Conservation (phyloP, 2,888 invertebrate genomes). For the Pachliopta kotzebuea region DNA sequence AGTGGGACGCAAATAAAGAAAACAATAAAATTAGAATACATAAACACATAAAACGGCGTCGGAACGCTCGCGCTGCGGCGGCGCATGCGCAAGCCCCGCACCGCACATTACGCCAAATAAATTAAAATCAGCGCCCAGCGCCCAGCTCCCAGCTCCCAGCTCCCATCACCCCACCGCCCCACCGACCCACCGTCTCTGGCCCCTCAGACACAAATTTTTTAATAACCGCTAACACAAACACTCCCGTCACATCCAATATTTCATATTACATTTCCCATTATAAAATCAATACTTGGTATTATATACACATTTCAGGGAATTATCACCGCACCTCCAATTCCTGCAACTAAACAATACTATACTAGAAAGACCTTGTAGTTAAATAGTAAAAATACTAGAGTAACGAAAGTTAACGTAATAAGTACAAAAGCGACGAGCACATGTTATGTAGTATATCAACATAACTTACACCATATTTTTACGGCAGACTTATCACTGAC, state of each 20-base stretch:
- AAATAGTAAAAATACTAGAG: too few relatives aligned
- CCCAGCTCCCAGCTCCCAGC: conserved; percentile 3
- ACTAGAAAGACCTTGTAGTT: too few relatives aligned
- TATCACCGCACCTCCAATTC: too few relatives aligned
- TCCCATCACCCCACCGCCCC: neutral
- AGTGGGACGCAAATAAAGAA: conserved; percentile 81
- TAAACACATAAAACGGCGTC: conserved; percentile 77
- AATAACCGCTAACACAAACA: conserved; percentile 13
- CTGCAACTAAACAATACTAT: too few relatives aligned
- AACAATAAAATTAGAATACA: conserved; percentile 81
- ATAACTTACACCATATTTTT: too few relatives aligned
- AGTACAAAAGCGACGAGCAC: too few relatives aligned
- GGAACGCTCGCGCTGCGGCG: conserved; percentile 60
- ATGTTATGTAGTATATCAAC: too few relatives aligned
- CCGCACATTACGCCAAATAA: conserved; percentile 57
- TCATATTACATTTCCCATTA: neutral
- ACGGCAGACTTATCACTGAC: too few relatives aligned
- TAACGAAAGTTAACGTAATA: too few relatives aligned
- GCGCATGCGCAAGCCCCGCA: conserved; percentile 52
- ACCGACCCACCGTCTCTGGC: neutral
- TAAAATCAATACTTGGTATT: neutral
- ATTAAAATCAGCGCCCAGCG: conserved; percentile 50
- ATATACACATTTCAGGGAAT: too few relatives aligned
- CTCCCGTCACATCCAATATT: conserved; percentile 2
- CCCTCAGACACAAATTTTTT: conserved; percentile 5